Evolutionary conservation across 2,113 vertebrate species (phyloP).

Genomic region (Bettongia penicillata): DNA sequence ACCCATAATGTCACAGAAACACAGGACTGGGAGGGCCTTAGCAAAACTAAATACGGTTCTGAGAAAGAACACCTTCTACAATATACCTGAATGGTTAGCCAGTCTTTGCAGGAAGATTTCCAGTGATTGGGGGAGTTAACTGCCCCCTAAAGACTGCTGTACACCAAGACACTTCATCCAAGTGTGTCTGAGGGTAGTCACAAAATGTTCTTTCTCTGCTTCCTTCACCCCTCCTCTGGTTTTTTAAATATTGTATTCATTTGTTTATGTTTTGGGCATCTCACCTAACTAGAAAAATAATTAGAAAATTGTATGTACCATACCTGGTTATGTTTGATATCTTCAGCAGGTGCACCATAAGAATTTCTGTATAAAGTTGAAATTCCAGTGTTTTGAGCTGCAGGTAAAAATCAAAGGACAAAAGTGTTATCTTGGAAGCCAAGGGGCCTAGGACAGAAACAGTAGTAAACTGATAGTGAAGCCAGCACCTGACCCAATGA

Average conservation of each 20-base stretch:
- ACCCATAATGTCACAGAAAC: neutral
- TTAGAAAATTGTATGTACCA: accelerated
- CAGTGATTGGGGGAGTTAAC: neutral
- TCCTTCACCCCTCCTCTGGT: neutral
- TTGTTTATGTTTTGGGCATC: neutral
- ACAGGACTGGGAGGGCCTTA: neutral
- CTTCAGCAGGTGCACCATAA: conserved; percentile 93
- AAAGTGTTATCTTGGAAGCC: conserved; percentile 58
- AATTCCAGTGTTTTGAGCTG: conserved; percentile 95
- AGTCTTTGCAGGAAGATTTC: neutral
- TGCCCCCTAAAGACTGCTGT: neutral
- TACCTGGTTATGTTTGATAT: conserved; percentile 98
- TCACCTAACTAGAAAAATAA: neutral
- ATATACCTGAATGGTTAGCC: neutral
- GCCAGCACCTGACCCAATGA: neutral
- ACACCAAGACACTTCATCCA: accelerated
- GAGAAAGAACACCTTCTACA: neutral
- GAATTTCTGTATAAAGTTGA: conserved; percentile 98
- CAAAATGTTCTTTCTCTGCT: neutral
- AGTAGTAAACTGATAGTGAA: neutral
- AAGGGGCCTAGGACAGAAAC: neutral
- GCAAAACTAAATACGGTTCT: neutral
- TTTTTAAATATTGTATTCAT: neutral
- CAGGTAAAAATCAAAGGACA: conserved; percentile 67
- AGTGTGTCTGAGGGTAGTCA: accelerated